Conservation (phyloP, 2,888 invertebrate species). For the Norana najaformis region DNA sequence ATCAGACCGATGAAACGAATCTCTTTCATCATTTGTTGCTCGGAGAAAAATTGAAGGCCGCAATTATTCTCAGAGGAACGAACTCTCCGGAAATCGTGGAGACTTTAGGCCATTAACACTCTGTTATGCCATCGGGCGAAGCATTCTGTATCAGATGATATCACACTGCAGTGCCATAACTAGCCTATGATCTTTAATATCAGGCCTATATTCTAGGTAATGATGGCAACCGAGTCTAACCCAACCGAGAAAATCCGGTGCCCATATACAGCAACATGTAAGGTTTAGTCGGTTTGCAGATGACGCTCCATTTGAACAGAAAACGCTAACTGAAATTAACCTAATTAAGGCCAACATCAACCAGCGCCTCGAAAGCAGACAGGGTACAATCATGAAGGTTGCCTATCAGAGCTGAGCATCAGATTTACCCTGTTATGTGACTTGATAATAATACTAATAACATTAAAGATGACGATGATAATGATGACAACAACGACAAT, state of each 20-base stretch:
- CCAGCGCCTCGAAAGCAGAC: too few relatives aligned
- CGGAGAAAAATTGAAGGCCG: not conserved
- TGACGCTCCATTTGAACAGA: too few relatives aligned
- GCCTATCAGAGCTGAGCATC: too few relatives aligned
- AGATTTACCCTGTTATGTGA: too few relatives aligned
- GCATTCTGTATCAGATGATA: not conserved
- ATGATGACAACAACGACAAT: slow-evolving; percentile 5
- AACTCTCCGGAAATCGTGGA: too few relatives aligned
- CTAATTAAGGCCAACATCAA: too few relatives aligned
- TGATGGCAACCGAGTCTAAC: not conserved
- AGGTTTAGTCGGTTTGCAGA: too few relatives aligned
- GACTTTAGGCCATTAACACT: not conserved
- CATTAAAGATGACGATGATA: not conserved
- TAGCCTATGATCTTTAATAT: not conserved
- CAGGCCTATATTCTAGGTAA: not conserved
- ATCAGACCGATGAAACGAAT: not conserved
- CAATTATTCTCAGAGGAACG: not conserved
- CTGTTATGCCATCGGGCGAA: not conserved
- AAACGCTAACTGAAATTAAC: too few relatives aligned
- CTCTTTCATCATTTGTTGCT: not conserved
- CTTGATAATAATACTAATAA: too few relatives aligned
- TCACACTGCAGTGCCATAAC: too few relatives aligned
- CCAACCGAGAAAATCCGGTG: not conserved
- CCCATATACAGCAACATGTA: too few relatives aligned
- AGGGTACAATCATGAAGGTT: too few relatives aligned